Base-by-base conservation (phyloP, 2,113 vertebrate genomes). In the Eonycteris spelaea region DNA sequence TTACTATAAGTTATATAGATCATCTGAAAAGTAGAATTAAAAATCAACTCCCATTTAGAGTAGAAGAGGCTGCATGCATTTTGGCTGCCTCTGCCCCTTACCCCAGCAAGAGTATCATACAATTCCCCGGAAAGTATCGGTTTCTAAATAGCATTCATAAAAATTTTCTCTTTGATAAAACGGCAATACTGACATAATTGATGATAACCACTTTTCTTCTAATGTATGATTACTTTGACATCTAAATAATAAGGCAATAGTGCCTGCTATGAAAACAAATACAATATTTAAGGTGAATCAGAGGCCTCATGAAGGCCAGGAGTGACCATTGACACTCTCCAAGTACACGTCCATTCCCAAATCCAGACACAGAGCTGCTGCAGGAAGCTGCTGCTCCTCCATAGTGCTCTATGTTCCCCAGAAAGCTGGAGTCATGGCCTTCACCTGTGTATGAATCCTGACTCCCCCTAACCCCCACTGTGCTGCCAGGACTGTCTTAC, bases 21-120 rank as follows among this genome's bases (percentile, higher is more conserved):
- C 35, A 95, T 68, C 78, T 96, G 80, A 93, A 91, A 89, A 67
- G 30, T 77, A 70, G 88, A 88, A 89, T 96, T 93, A 75, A 86
- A 97, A 91, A 84, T 83, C 40, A 89, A 19, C 40, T n/a, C 53
- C 79, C 21, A 21, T 61, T 43, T 26, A 43, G 67, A 35, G 19
- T 9, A 14, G 35, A 85, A 88, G n/a, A 91, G 89, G 68, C 38
- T 45, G 48, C 71, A 24, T 6, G 26, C 2, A 24, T 45, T 73
- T 53, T 68, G 67, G 24, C 33, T 22, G n/a, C 86, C 35, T 68
- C 82, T 91, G 82, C n/a, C 59, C 61, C 48, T 38, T 35, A 43
- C 10, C 22, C n/a, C 78, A 6, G 22, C 53, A 61, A 57, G 45
- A 83, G 53, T 40, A 73, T 51, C 63, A 28, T 33, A 40, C 8